Conservation (phyloP, 2,113 vertebrate genomes). For the Aepyceros melampus region DNA sequence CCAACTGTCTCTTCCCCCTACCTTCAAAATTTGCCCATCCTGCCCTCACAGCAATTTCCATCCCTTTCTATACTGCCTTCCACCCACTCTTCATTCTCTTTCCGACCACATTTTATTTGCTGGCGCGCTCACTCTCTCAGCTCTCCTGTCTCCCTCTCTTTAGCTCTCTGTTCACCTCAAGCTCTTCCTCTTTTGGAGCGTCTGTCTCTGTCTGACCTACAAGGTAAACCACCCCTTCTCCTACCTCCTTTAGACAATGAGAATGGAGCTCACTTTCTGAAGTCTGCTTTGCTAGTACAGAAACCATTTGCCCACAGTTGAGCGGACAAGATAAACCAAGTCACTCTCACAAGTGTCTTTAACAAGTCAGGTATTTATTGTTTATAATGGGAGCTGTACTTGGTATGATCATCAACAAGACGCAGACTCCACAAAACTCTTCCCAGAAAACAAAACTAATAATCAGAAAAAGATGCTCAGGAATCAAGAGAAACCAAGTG, state of each 20-base stretch:
- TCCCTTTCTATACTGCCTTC: background rate
- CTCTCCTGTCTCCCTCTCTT: background rate
- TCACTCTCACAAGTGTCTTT: background rate
- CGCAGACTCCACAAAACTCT: background rate
- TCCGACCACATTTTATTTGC: background rate
- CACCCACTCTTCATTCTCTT: background rate
- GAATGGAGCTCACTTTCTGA: background rate
- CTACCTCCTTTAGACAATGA: background rate
- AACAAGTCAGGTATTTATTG: background rate
- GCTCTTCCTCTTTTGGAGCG: background rate
- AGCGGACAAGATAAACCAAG: background rate
- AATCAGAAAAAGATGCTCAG: background rate
- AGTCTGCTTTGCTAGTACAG: background rate
- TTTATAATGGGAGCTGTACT: background rate
- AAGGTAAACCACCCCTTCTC: background rate
- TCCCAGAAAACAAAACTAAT: slow-evolving; percentile 17
- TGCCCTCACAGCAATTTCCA: background rate
- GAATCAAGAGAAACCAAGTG: background rate
- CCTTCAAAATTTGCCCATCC: background rate
- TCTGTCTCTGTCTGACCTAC: background rate
- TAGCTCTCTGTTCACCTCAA: background rate
- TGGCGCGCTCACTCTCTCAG: background rate
- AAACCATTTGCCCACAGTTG: background rate
- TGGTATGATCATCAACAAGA: background rate
- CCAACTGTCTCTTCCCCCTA: background rate